Base-by-base conservation (phyloP, 2,113 vertebrate genomes). In the Gobiocypris rarus region DNA sequence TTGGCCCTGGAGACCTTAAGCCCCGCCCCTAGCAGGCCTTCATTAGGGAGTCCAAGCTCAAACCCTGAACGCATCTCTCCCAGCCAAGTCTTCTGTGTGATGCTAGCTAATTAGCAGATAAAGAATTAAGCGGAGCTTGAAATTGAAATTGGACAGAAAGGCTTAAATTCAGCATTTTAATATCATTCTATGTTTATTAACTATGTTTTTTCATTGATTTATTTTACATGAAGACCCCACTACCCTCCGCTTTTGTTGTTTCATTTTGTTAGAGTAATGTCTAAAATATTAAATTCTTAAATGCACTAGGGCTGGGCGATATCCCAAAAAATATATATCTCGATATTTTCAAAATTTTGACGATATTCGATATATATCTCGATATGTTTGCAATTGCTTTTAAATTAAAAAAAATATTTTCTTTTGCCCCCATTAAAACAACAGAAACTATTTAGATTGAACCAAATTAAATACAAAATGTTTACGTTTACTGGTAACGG, bases 51-150 rank as follows among this genome's bases (percentile, higher is more conserved):
- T 96, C 94, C 93, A 88, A 93, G 93, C 94, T 95, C 94, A 89
- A 90, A 93, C 96, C 96, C 97, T 97, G 34, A 97, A 80, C 97
- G 96, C 95, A 97, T 93, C 92, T 86, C 94, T 95, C 94, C 92
- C 95, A 95, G 96, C 94, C 95, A 94, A 95, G 95, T 91, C 95
- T 95, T 96, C 97, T 93, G 95, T 96, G 95, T 95, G 95, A 94
- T 95, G 92, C 91, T 92, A 94, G 90, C 96, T 96, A 97, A 98
- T 97, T 96, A 96, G 95, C 95, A 96, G 96, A 96, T 97, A 96
- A 91, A 93, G 96, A 98, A 97, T 97, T 96, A 97, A 97, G 97
- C 92, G 86, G 96, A 98, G 95, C 97, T 98, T 98, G 97, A 98
- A 98, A 98, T 98, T 97, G 97, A 96, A 97, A 97, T 96, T 96